Evolutionary conservation across 1,140 invertebrate species (phyloP), one percentile per base, ranked within the genome.

Genomic region (Halyomorpha halys): DNA sequence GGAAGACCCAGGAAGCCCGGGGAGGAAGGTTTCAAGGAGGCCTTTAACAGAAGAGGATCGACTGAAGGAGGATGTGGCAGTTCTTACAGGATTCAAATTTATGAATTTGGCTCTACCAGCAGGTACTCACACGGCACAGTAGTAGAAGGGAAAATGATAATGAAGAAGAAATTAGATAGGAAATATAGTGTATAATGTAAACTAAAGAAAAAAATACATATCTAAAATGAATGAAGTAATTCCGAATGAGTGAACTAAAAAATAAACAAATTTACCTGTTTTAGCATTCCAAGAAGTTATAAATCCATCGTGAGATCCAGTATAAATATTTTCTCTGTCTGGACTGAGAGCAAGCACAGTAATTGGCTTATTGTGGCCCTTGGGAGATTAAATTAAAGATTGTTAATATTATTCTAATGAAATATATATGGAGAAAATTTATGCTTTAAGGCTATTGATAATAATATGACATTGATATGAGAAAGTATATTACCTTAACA

Each of bases 361-460:
- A 63, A 99, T 97, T 9, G 95, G 92, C 74, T 98, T 98, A 73
- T 97, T 98, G 76, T 99, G 97, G 9, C 91, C 97, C 85, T 89
- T 73, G 66, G 77, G 77, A 61, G 54, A 63, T 66, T 54, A 71
- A 70, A 63, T 47, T 34, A 9, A 39, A 11, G 8, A 39, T 8
- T 6, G 1, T 39, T 39, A 39, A 39, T 11, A 39, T 25, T 59
- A 11, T 19, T 56, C 23, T n/a, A 3, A 49, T 49, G 19, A n/a
- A 3, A 49, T n/a, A n/a, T 30, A n/a, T 30, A 30, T 30, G 8
- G 8, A 30, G 8, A 30, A 3, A 23, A 56, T 25, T 15, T 4
- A 19, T 15, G 16, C 25, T n/a, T n/a, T n/a, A n/a, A n/a, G 5
- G 16, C 54, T 25, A 56, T 49, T 49, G 47, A n/a, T 18, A 49